A percentile compares a stretch with the other conserved stretches of the same genome.
Evolutionary conservation across 2,113 vertebrate genomes (phyloP).

Genomic region (Nothocercus julius): DNA sequence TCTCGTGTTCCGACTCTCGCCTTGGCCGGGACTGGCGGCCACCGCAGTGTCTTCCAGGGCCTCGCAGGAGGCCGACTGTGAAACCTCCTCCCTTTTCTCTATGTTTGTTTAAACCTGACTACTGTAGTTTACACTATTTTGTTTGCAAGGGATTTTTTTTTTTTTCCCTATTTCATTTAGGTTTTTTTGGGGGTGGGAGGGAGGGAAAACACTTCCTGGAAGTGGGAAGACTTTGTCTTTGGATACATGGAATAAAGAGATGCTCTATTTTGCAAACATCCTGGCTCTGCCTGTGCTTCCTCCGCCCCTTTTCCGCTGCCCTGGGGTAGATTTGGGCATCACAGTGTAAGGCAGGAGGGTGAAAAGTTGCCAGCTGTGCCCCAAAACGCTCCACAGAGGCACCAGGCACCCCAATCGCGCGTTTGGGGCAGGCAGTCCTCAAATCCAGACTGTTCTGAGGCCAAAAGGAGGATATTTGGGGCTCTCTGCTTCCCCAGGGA

Average conservation of each 20-base stretch:
- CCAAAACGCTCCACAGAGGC: neutral
- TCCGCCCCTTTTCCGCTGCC: neutral
- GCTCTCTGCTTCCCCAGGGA: neutral
- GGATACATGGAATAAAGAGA: conserved; percentile 34
- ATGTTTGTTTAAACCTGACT: neutral
- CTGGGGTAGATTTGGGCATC: neutral
- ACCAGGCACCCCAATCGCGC: too few species aligned
- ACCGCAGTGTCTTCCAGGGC: neutral
- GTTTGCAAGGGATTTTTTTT: neutral
- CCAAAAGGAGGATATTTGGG: neutral
- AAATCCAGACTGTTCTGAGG: neutral
- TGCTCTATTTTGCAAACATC: conserved; percentile 51
- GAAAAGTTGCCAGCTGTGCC: neutral
- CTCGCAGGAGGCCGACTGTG: accelerated
- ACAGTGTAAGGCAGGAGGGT: neutral
- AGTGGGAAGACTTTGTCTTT: neutral
- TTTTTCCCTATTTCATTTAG: neutral
- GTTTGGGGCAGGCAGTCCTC: too few species aligned
- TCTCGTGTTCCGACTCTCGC: too few species aligned
- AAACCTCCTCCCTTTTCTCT: neutral
- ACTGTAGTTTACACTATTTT: neutral
- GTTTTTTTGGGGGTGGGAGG: accelerated
- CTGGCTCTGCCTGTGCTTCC: accelerated
- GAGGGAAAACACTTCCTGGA: neutral
- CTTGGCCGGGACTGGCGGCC: neutral